Percentiles rank a stretch among this genome's conserved stretches.
phyloP scores from a whole-genome alignment of 1,140 invertebrate genomes.

The Epicauta chinensis region DNA sequence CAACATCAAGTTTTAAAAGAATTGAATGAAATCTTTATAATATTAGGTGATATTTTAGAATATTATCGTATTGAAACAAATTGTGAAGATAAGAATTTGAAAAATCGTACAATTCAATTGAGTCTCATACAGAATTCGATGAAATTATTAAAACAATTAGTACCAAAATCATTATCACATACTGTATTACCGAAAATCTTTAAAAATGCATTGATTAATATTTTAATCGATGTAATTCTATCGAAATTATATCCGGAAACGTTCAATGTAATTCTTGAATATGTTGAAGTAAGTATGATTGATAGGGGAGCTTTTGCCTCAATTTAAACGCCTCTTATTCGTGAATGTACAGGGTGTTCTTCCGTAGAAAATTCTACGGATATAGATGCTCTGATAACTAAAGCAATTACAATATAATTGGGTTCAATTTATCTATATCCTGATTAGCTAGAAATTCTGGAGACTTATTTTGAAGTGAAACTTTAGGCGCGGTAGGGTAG shows the following conservation, averaged over 20 bases:
- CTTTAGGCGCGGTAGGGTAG: no score
- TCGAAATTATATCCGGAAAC: slow-evolving; percentile 36
- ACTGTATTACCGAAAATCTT: slow-evolving; percentile 37
- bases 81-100: slow-evolving; percentile 29
- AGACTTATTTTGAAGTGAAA: no score
- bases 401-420: no score
- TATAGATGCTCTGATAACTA: no score
- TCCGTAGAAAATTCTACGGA: no score
- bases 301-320: no score
- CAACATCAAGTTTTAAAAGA: slow-evolving; percentile 22
- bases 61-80: slow-evolving; percentile 43
- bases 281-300: slow-evolving; percentile 32
- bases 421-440: no score
- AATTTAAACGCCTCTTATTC: no score
- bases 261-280: slow-evolving; percentile 31
- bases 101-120: slow-evolving; percentile 32
- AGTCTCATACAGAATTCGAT: slow-evolving; percentile 31
- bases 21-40: slow-evolving; percentile 31
- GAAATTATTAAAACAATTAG: slow-evolving; percentile 29
- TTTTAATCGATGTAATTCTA: slow-evolving; percentile 37
- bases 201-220: slow-evolving; percentile 36
- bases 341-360: no score
- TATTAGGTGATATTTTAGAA: slow-evolving; percentile 43
- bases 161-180: slow-evolving; percentile 28
- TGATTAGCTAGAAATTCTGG: no score